Evolutionary conservation across 2,888 invertebrate species (phyloP).

Genomic region (Acronicta leporina): DNA sequence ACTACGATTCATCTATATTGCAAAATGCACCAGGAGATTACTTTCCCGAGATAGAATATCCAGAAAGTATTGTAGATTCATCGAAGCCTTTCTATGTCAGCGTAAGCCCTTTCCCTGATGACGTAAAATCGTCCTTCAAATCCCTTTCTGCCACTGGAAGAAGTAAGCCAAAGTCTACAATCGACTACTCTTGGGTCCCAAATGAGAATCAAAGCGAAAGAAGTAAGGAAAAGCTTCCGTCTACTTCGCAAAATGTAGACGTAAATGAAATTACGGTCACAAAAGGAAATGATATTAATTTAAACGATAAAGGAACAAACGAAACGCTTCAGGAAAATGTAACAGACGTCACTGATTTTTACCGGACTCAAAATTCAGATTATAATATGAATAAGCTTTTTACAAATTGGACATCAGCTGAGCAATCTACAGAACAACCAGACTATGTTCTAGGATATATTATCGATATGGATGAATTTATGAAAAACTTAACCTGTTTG

Average conservation of each 20-base stretch:
- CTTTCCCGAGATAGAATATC: constrained; percentile 69
- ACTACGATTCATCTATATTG: constrained; percentile 32
- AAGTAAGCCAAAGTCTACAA: constrained; percentile 27
- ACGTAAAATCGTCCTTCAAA: constrained; percentile 67
- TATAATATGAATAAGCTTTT: constrained; percentile 6
- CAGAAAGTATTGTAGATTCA: constrained; percentile 66
- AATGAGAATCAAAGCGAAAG: constrained; percentile 10
- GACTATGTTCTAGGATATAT: constrained; percentile 23
- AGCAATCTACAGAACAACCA: constrained; percentile 9
- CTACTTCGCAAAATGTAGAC: constrained; percentile 7
- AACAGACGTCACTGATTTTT: neutral
- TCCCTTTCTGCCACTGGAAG: constrained; percentile 26
- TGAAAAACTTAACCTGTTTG: constrained; percentile 21
- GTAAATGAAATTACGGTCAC: constrained; percentile 13
- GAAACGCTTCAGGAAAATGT: constrained; percentile 11
- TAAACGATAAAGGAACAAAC: constrained; percentile 10
- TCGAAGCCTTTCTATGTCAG: constrained; percentile 71
- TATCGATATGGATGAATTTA: constrained; percentile 24
- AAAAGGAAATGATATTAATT: constrained; percentile 27
- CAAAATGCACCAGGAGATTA: constrained; percentile 47
- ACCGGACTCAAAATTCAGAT: neutral
- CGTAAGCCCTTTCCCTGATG: constrained; percentile 67
- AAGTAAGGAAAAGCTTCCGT: constrained; percentile 15
- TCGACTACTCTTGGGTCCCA: constrained; percentile 12
- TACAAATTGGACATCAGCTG: constrained; percentile 7